Evolutionary conservation across 2,888 invertebrate species (phyloP).

Genomic region (Rhimphoctona megacephalus): DNA sequence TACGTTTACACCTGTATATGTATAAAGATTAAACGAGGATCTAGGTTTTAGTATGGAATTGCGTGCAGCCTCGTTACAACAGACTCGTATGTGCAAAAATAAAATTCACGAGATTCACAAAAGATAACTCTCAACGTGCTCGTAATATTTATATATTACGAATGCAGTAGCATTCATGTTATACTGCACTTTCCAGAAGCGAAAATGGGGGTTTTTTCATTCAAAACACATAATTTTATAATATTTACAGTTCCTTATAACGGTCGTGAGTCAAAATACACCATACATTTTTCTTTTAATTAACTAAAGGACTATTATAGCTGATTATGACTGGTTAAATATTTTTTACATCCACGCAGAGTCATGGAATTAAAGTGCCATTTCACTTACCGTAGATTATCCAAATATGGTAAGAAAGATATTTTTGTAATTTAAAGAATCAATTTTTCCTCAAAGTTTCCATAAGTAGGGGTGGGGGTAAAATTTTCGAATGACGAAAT

Average conservation of each 20-base stretch:
- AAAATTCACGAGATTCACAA: slow-evolving; percentile 50
- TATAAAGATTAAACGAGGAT: background rate
- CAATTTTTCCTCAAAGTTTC: background rate
- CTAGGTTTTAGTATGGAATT: slow-evolving; percentile 43
- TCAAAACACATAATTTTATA: background rate
- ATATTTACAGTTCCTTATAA: background rate
- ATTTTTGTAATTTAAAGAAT: background rate
- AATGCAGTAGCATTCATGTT: background rate
- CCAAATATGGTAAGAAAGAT: background rate
- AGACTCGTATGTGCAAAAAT: slow-evolving; percentile 26
- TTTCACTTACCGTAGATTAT: background rate
- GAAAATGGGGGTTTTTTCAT: background rate
- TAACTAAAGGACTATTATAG: background rate
- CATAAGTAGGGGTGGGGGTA: no score
- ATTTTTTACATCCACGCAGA: background rate
- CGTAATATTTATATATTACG: slow-evolving; percentile 33
- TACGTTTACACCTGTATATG: background rate
- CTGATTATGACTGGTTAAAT: background rate
- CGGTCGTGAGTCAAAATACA: background rate
- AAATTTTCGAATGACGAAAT: no score
- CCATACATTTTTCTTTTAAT: background rate
- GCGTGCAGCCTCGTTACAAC: slow-evolving; percentile 50
- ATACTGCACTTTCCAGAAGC: background rate
- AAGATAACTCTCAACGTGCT: slow-evolving; percentile 3
- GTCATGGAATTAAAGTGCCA: no score